Evolutionary conservation across 2,888 invertebrate genomes (phyloP).

Genomic region (Pherbina coryleti): DNA sequence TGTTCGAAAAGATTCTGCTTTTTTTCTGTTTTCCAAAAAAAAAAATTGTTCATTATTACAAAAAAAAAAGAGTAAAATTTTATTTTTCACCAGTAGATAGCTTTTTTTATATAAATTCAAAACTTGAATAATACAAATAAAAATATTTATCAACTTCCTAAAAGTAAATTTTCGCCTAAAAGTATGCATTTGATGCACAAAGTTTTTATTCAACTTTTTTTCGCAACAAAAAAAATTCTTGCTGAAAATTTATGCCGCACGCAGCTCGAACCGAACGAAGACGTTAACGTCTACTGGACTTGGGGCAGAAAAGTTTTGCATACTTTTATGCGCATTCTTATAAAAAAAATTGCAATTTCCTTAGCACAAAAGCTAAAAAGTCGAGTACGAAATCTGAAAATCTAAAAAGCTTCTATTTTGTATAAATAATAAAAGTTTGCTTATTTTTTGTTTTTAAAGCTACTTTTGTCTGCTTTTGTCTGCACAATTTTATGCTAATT

Average conservation of each 20-base stretch:
- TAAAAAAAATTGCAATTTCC: neutral
- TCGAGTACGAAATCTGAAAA: neutral
- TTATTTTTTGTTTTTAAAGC: neutral
- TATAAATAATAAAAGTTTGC: neutral
- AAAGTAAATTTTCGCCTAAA: neutral
- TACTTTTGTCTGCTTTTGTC: neutral
- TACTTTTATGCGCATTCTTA: neutral
- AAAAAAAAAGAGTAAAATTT: too few relatives aligned
- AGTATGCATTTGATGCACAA: neutral
- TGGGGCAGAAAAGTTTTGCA: neutral
- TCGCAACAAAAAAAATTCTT: neutral
- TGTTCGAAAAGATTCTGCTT: too few relatives aligned
- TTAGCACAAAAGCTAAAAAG: neutral
- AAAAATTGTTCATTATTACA: too few relatives aligned
- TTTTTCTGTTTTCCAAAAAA: too few relatives aligned
- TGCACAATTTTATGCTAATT: conserved; percentile 21
- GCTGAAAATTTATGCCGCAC: neutral
- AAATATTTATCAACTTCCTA: neutral
- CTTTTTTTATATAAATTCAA: too few relatives aligned
- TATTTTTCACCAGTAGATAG: too few relatives aligned
- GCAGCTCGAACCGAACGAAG: neutral
- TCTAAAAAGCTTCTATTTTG: neutral
- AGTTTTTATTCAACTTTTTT: neutral
- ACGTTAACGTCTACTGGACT: neutral
- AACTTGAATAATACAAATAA: too few relatives aligned